phyloP scores from a whole-genome alignment of 2,888 invertebrate genomes.

The Thumatha senex region DNA sequence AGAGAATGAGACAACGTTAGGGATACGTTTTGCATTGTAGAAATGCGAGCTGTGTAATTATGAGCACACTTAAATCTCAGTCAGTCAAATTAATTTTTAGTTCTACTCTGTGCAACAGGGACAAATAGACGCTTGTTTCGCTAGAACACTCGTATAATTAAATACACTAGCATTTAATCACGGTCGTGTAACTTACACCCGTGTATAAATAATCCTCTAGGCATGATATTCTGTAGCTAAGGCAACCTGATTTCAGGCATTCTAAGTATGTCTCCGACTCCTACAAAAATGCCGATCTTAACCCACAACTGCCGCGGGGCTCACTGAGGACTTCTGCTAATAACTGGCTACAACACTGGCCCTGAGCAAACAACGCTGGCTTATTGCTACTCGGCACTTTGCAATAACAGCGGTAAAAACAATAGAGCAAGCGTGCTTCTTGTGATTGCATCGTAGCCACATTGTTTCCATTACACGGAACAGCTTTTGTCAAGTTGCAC shows the following conservation, averaged over 20 bases:
- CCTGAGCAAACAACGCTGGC: conserved; percentile 71
- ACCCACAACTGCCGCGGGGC: conserved; percentile 45
- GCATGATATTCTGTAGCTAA: conserved; percentile 22
- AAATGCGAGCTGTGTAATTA: conserved; percentile 32
- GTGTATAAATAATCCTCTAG: conserved; percentile 28
- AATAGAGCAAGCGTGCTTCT: conserved; percentile 65
- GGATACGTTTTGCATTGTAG: conserved; percentile 33
- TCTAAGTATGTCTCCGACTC: conserved; percentile 45
- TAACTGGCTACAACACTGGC: conserved; percentile 75
- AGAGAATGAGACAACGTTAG: conserved; percentile 24
- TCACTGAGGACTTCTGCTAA: conserved; percentile 66
- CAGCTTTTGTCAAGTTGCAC: conserved; percentile 58
- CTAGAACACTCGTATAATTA: conserved; percentile 31
- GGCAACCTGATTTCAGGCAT: conserved; percentile 29
- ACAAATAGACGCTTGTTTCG: conserved; percentile 36
- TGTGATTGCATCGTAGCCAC: conserved; percentile 63
- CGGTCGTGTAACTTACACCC: conserved; percentile 25
- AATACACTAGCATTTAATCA: conserved; percentile 34
- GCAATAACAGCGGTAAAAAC: conserved; percentile 75
- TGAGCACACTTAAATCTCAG: conserved; percentile 35
- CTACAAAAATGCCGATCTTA: conserved; percentile 54
- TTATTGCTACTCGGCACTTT: conserved; percentile 75
- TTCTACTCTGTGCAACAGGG: conserved; percentile 30
- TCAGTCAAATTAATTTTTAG: conserved; percentile 39
- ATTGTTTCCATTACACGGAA: conserved; percentile 65